A percentile compares a stretch with the other conserved stretches of the same genome.
Conservation (phyloP, 2,888 invertebrate species). For the Parascotia fuliginaria region DNA sequence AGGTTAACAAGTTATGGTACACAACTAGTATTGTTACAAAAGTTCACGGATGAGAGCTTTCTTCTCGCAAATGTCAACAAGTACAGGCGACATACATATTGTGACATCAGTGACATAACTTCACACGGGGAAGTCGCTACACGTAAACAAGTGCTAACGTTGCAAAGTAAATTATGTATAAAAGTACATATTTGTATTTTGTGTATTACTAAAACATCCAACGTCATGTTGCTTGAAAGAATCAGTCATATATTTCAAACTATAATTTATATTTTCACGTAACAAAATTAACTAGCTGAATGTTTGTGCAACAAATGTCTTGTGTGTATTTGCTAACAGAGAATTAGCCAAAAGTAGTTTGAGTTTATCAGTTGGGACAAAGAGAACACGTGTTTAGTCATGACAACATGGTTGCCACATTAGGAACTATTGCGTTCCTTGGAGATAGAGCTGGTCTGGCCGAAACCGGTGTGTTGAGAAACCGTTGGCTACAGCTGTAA, state of each 20-base stretch:
- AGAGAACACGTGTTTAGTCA: constrained; percentile 42
- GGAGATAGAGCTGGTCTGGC: constrained; percentile 75
- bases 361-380: constrained; percentile 17
- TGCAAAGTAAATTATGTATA: constrained; percentile 25
- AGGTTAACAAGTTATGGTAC: constrained; percentile 2
- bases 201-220: constrained; percentile 7
- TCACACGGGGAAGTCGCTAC: constrained; percentile 28
- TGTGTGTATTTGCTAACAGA: constrained; percentile 20
- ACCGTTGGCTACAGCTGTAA: constrained; percentile 58
- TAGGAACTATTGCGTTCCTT: constrained; percentile 63
- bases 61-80: constrained; percentile 71
- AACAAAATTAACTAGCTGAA: constrained; percentile 11
- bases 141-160: constrained; percentile 38
- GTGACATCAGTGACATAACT: constrained; percentile 66
- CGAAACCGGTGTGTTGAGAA: constrained; percentile 65
- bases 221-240: constrained; percentile 10
- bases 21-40: constrained; percentile 43
- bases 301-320: constrained; percentile 22
- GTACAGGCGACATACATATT: constrained; percentile 53
- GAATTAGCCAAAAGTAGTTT: constrained; percentile 14
- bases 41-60: constrained; percentile 50
- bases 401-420: constrained; percentile 41
- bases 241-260: constrained; percentile 9
- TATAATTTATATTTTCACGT: constrained; percentile 13
- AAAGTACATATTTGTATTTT: constrained; percentile 1